These are phyloP conservation scores for Trichomycterus rosablanca DNA, from an alignment of 2,113 vertebrate genomes.

Conservation along the genomic window DNA sequence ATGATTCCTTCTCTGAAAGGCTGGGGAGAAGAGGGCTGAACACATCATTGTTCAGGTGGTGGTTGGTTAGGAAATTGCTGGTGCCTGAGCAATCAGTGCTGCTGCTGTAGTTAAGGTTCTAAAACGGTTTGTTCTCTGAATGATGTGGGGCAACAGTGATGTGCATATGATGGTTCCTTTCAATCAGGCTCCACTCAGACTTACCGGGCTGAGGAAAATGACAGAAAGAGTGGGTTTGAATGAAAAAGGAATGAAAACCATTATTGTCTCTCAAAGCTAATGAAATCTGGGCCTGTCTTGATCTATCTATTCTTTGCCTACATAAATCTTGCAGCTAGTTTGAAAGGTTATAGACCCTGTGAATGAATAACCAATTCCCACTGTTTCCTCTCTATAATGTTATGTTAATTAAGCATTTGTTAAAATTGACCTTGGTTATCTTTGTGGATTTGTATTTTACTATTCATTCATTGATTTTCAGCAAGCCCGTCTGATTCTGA, in stretches of 20 bases:
- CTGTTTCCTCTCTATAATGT: slow-evolving; percentile 37
- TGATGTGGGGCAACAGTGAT: slow-evolving; percentile 97
- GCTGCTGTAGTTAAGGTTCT: slow-evolving; percentile 99
- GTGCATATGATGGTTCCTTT: slow-evolving; percentile 88
- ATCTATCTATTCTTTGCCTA: slow-evolving; percentile 48
- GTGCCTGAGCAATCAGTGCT: slow-evolving; percentile 99
- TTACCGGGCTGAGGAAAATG: slow-evolving; percentile 53
- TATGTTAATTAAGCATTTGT: slow-evolving; percentile 41
- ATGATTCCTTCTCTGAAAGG: slow-evolving; percentile 99
- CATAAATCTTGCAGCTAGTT: slow-evolving; percentile 43
- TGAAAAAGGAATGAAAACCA: slow-evolving; percentile 62
- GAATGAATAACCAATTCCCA: slow-evolving; percentile 26
- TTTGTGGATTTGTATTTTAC: too few species aligned
- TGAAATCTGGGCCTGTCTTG: slow-evolving; percentile 49
- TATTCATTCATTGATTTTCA: too few species aligned
- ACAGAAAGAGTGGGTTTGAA: slow-evolving; percentile 54
- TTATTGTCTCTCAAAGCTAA: slow-evolving; percentile 61
- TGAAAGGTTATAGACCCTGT: slow-evolving; percentile 41
- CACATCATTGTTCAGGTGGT: slow-evolving; percentile 99
- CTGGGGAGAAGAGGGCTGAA: slow-evolving; percentile 98
- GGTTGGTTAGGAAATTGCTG: slow-evolving; percentile 99
- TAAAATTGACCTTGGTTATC: slow-evolving; percentile 12
- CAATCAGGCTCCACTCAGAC: slow-evolving; percentile 80
- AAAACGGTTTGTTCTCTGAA: slow-evolving; percentile 98
- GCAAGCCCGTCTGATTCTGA: too few species aligned